These are phyloP conservation scores for Plecturocebus donacophilus DNA, from an alignment of 2,113 vertebrate genomes.

Conservation along the genomic window DNA sequence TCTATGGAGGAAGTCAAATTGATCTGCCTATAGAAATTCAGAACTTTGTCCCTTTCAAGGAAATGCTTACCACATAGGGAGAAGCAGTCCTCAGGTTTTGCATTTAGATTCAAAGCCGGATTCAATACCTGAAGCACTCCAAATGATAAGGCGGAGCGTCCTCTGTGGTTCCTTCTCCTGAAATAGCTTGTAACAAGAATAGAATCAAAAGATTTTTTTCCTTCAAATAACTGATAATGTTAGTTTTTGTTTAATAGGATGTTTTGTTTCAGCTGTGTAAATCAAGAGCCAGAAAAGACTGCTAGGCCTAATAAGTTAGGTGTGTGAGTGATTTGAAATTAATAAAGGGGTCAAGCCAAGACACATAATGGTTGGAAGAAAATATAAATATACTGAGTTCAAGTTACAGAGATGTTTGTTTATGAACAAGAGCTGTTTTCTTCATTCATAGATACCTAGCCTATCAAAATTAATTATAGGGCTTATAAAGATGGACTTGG, in stretches of 20 bases:
- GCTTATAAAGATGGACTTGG: not conserved
- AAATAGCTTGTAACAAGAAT: not conserved
- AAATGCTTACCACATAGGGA: not conserved
- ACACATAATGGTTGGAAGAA: not conserved
- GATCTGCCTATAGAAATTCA: not conserved
- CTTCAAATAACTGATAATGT: not conserved
- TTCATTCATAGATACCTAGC: not conserved
- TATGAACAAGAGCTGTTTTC: not conserved
- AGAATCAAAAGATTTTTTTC: not conserved
- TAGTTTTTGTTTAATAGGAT: conserved; percentile 21
- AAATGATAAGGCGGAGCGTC: not conserved
- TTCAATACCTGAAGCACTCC: not conserved
- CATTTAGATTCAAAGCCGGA: not conserved
- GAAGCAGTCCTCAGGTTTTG: not conserved
- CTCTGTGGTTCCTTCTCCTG: not conserved
- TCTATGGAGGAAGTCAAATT: not conserved
- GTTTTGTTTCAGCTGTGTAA: not conserved
- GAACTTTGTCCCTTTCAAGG: not conserved
- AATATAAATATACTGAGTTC: not conserved
- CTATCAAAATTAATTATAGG: not conserved
- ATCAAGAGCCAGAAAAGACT: not conserved
- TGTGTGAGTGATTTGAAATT: conserved; percentile 14
- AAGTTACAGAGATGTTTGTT: conserved; percentile 12
- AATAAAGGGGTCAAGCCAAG: not conserved
- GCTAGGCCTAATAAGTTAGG: not conserved